phyloP scores from a whole-genome alignment of 2,113 vertebrate genomes.

The Pseudopodoces humilis region DNA sequence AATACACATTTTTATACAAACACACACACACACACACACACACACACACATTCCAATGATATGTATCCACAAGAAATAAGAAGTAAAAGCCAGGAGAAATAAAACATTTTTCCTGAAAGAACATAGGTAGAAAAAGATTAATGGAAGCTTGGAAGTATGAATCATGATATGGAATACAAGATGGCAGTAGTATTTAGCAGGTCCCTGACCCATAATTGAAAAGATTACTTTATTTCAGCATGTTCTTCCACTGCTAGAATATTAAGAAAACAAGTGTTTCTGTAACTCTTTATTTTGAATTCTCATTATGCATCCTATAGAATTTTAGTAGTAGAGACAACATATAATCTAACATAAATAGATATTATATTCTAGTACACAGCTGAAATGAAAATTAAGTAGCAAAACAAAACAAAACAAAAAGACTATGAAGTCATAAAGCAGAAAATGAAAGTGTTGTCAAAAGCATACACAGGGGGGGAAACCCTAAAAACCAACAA shows the following conservation, averaged over 20 bases:
- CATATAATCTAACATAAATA: neutral
- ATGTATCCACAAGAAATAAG: neutral
- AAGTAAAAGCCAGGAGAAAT: neutral
- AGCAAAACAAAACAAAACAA: neutral
- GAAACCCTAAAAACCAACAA: constrained; percentile 61
- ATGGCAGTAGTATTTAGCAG: neutral
- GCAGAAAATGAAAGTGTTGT: constrained; percentile 64
- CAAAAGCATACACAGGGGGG: constrained; percentile 15
- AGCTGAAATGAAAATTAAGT: constrained; percentile 8
- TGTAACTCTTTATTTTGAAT: neutral
- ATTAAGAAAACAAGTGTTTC: neutral
- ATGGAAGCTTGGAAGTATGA: neutral
- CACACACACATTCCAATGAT: neutral
- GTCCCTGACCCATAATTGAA: neutral
- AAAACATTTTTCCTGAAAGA: neutral
- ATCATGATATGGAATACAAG: neutral
- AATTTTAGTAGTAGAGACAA: neutral
- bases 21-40: neutral
- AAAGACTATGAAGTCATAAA: constrained; percentile 39
- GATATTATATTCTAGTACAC: neutral
- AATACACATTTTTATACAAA: neutral
- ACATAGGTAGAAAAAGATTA: neutral
- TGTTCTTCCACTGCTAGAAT: neutral
- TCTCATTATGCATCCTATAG: neutral
- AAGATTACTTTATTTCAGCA: neutral